Percentiles rank a stretch among this genome's conserved stretches.
These are phyloP conservation scores for Henricia sp. DNA, from an alignment of 53 echinoderm and acorn worm species.

Conservation along the genomic window DNA sequence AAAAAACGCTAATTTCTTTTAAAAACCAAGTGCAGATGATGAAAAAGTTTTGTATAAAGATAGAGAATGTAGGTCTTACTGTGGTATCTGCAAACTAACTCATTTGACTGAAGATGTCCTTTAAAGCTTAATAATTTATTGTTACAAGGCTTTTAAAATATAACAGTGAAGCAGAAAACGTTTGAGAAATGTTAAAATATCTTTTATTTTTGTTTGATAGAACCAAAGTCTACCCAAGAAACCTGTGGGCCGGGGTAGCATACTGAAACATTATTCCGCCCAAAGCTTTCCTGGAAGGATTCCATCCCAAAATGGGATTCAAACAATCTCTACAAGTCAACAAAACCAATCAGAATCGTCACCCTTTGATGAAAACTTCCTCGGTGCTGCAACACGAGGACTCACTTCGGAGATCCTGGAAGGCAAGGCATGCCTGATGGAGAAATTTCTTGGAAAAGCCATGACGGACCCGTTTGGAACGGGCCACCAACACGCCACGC, in stretches of 20 bases:
- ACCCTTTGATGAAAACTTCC: conserved; percentile 26
- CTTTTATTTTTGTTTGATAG: too few relatives aligned
- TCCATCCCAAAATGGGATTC: neutral
- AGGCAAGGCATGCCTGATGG: conserved; percentile 84
- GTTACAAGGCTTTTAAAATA: too few relatives aligned
- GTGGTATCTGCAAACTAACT: too few relatives aligned
- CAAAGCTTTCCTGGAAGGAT: neutral
- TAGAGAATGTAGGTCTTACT: too few relatives aligned
- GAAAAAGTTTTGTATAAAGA: too few relatives aligned
- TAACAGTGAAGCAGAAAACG: too few relatives aligned
- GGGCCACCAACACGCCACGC: conserved; percentile 15
- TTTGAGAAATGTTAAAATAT: too few relatives aligned
- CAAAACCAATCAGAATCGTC: neutral
- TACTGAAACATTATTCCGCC: neutral
- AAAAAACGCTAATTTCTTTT: too few relatives aligned
- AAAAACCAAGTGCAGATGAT: too few relatives aligned
- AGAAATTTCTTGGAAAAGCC: conserved; percentile 71
- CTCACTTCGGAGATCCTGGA: conserved; percentile 59
- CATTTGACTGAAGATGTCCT: too few relatives aligned
- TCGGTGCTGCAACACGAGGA: conserved; percentile 31
- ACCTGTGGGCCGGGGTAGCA: conserved; percentile 11
- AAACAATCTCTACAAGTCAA: neutral
- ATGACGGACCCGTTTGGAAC: conserved; percentile 27
- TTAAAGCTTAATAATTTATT: too few relatives aligned
- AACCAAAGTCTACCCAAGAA: too few relatives aligned